Conservation (phyloP, 2,888 invertebrate genomes). For the Eutolmus rufibarbis region DNA sequence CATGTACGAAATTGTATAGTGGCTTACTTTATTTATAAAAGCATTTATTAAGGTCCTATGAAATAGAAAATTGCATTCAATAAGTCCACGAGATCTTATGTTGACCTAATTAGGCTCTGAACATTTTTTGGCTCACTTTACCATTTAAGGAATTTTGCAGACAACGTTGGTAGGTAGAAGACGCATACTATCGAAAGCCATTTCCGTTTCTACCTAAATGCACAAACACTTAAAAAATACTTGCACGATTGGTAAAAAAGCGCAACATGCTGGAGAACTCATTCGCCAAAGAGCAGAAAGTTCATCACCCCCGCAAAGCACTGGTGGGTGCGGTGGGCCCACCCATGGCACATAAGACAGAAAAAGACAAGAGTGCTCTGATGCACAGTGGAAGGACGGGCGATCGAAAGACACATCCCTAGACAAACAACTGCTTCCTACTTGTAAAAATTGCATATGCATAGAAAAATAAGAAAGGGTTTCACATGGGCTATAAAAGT, state of each 20-base stretch:
- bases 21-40: not conserved
- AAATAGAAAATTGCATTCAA: not conserved
- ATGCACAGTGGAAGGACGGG: not conserved
- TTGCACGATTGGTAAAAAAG: not conserved
- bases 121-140: not conserved
- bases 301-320: slow-evolving; percentile 21
- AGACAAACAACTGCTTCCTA: slow-evolving; percentile 1
- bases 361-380: slow-evolving; percentile 23
- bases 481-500: slow-evolving; percentile 27
- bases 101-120: not conserved
- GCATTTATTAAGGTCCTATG: not conserved
- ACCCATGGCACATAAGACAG: not conserved
- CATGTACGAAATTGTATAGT: not conserved
- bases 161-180: not conserved
- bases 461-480: slow-evolving; percentile 33
- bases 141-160: not conserved
- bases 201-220: not conserved
- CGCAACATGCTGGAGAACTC: slow-evolving; percentile 12
- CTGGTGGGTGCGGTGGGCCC: not conserved
- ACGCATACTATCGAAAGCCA: not conserved
- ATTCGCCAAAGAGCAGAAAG: slow-evolving; percentile 12
- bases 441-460: slow-evolving; percentile 37
- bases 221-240: not conserved
- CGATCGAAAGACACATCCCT: slow-evolving; percentile 28
- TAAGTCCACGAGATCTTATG: not conserved